Percentiles rank a stretch among this genome's conserved stretches.
Evolutionary conservation across 2,113 vertebrate genomes (phyloP).

Genomic region (Gobio gobio): DNA sequence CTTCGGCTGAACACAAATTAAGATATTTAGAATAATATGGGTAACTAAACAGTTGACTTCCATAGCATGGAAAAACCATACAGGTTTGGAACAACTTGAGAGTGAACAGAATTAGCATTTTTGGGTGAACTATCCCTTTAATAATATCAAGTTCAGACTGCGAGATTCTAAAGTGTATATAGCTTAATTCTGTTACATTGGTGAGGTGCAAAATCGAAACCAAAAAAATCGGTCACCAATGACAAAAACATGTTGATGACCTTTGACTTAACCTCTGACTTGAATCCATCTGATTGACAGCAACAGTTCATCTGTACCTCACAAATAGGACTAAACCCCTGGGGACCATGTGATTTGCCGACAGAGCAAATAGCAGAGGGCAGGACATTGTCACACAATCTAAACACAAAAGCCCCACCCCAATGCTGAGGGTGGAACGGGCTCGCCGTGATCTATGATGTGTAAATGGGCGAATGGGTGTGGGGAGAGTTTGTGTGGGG

Average conservation of each 20-base stretch:
- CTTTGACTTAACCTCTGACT: constrained; percentile 18
- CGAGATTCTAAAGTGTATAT: not conserved
- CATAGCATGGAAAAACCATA: too few relatives aligned
- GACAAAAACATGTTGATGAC: not conserved
- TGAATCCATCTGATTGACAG: constrained; percentile 24
- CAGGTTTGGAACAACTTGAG: too few relatives aligned
- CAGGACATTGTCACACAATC: constrained; percentile 31
- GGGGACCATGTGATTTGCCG: constrained; percentile 32
- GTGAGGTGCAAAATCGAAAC: not conserved
- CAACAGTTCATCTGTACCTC: constrained; percentile 22
- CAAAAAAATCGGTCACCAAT: not conserved
- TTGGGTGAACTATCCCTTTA: too few relatives aligned
- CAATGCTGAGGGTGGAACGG: constrained; percentile 24
- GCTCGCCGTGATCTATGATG: constrained; percentile 77
- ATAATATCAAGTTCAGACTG: not conserved
- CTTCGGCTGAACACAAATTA: too few relatives aligned
- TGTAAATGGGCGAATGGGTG: constrained; percentile 64
- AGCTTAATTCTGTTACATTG: not conserved
- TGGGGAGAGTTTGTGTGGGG: constrained; percentile 60
- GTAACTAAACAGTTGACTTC: too few relatives aligned
- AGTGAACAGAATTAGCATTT: too few relatives aligned
- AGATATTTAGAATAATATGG: too few relatives aligned
- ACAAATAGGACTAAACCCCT: constrained; percentile 27
- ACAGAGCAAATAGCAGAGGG: constrained; percentile 27
- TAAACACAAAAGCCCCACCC: constrained; percentile 19